These are phyloP conservation scores for Chloroceryle inda DNA, from an alignment of 2,797 vertebrate species.

Conservation along the genomic window DNA sequence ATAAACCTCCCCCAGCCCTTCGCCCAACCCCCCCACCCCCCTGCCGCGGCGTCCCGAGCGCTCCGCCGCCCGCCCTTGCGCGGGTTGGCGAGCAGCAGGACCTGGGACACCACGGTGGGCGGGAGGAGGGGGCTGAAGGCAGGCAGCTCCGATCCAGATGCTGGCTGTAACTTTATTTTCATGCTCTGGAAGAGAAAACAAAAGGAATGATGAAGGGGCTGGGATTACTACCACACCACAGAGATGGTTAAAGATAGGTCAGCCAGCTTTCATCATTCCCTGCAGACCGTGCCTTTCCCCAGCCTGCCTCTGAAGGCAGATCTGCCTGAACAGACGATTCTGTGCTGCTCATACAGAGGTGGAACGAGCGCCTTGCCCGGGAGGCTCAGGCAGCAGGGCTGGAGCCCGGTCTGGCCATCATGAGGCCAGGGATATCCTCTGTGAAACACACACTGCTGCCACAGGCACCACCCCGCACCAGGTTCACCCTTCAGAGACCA, in stretches of 20 bases:
- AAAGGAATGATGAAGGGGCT: background rate
- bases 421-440: background rate
- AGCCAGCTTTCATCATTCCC: background rate
- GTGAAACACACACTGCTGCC: background rate
- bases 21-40: background rate
- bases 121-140: slow-evolving; percentile 88
- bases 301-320: background rate
- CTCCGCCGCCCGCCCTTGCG: slow-evolving; percentile 74
- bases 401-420: background rate
- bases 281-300: background rate
- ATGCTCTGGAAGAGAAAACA: slow-evolving; percentile 79
- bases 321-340: background rate
- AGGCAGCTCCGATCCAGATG: slow-evolving; percentile 83
- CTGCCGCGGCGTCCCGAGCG: fast-evolving
- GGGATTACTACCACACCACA: background rate
- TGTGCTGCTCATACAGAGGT: background rate
- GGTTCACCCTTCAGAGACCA: background rate
- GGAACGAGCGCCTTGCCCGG: background rate
- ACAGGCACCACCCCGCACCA: background rate
- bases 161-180: slow-evolving; percentile 88
- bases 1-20: background rate
- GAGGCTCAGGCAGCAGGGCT: background rate
- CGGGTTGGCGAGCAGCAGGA: slow-evolving; percentile 88
- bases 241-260: background rate
- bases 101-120: slow-evolving; percentile 86